A percentile compares a stretch with the other conserved stretches of the same genome.
These are phyloP conservation scores for Spodoptera picta DNA, from an alignment of 2,888 invertebrate genomes.

Conservation along the genomic window DNA sequence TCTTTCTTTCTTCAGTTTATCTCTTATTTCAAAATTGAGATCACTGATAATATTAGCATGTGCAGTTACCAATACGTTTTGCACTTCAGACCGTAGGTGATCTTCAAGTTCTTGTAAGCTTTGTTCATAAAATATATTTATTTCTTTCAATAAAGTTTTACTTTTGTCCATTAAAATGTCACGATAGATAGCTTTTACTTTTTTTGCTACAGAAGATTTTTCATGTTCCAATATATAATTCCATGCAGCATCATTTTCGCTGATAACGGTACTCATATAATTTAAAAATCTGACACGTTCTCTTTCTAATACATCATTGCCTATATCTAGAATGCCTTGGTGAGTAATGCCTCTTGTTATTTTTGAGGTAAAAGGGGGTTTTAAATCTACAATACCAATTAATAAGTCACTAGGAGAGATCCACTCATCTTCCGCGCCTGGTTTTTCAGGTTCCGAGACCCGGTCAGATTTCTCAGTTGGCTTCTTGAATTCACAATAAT, in stretches of 20 bases:
- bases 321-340: conserved; percentile 79
- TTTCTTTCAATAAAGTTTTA: conserved; percentile 73
- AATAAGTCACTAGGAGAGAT: conserved; percentile 81
- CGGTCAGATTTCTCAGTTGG: conserved; percentile 18
- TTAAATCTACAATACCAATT: conserved; percentile 74
- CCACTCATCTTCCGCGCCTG: conserved; percentile 64
- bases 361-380: conserved; percentile 83
- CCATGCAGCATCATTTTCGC: conserved; percentile 79
- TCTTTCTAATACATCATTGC: conserved; percentile 68
- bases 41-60: conserved; percentile 71
- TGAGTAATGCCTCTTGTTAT: conserved; percentile 80
- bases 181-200: conserved; percentile 69
- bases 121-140: conserved; percentile 73
- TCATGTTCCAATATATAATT: conserved; percentile 71
- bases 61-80: conserved; percentile 63
- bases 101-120: conserved; percentile 77
- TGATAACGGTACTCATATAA: conserved; percentile 62
- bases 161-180: conserved; percentile 73
- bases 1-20: conserved; percentile 72
- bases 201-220: conserved; percentile 64
- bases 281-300: conserved; percentile 69
- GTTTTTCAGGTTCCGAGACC: no score
- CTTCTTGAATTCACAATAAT: conserved; percentile 59
- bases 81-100: conserved; percentile 71
- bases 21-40: conserved; percentile 73